Conservation (phyloP, 2,797 vertebrate genomes). For the Muscicapa striata region DNA sequence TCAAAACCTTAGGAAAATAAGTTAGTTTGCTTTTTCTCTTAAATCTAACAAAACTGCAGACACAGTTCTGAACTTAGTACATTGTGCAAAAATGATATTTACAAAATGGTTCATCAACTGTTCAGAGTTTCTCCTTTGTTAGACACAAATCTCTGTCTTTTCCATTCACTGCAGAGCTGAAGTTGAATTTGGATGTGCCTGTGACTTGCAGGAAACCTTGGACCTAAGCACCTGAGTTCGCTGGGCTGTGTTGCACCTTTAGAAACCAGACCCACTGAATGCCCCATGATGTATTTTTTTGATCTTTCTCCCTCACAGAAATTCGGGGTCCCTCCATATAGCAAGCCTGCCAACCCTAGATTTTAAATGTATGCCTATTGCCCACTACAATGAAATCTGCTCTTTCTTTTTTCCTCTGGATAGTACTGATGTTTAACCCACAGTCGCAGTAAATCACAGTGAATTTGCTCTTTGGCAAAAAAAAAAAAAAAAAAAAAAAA, state of each 20-base stretch:
- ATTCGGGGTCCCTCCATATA: background rate
- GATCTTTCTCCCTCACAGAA: background rate
- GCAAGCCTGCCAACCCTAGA: background rate
- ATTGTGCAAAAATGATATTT: background rate
- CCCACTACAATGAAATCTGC: background rate
- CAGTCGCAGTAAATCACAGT: background rate
- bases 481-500: background rate
- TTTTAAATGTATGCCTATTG: background rate
- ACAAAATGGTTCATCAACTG: background rate
- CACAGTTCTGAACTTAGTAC: background rate
- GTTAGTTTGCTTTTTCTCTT: constrained; percentile 1
- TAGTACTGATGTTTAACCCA: background rate
- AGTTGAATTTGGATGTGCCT: background rate
- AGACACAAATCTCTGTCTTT: background rate
- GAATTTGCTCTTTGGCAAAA: background rate
- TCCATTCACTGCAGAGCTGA: background rate
- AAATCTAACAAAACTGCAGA: background rate
- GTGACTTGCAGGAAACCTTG: background rate
- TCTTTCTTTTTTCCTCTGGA: background rate
- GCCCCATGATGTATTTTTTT: background rate
- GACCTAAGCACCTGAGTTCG: background rate
- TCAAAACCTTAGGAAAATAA: background rate
- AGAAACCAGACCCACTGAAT: background rate
- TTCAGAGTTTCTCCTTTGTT: background rate
- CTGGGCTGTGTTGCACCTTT: background rate